These are phyloP conservation scores for Aleiodes sp. DNA, from an alignment of 1,140 invertebrate species.

Conservation along the genomic window DNA sequence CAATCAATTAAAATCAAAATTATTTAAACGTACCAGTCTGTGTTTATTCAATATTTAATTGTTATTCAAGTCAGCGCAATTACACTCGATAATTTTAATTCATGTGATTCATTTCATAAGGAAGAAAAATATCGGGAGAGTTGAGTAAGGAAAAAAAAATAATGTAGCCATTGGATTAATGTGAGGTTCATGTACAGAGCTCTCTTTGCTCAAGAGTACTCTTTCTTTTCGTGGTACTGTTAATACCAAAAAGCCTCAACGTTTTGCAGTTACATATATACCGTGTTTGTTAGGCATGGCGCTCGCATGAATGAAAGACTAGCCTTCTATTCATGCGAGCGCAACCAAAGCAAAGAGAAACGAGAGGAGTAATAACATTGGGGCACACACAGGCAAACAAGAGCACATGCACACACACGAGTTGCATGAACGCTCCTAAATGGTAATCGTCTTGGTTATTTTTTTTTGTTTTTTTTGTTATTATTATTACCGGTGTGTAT, in stretches of 20 bases:
- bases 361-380: constrained; percentile 2
- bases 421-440: background rate
- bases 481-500: background rate
- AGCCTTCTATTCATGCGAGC: constrained; percentile 21
- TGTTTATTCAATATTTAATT: too few species aligned
- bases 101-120: too few species aligned
- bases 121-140: too few species aligned
- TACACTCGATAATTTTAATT: too few species aligned
- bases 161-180: too few species aligned
- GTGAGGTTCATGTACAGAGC: background rate
- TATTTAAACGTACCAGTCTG: too few species aligned
- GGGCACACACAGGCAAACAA: background rate
- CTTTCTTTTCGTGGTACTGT: background rate
- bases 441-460: background rate
- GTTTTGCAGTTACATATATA: constrained; percentile 8
- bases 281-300: background rate
- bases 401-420: background rate
- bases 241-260: background rate
- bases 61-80: too few species aligned
- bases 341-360: too few species aligned
- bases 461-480: background rate
- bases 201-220: background rate
- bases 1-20: too few species aligned
- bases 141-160: background rate
- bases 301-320: constrained; percentile 22